phyloP scores from a whole-genome alignment of 2,797 vertebrate species.

The Anguilla marmorata region DNA sequence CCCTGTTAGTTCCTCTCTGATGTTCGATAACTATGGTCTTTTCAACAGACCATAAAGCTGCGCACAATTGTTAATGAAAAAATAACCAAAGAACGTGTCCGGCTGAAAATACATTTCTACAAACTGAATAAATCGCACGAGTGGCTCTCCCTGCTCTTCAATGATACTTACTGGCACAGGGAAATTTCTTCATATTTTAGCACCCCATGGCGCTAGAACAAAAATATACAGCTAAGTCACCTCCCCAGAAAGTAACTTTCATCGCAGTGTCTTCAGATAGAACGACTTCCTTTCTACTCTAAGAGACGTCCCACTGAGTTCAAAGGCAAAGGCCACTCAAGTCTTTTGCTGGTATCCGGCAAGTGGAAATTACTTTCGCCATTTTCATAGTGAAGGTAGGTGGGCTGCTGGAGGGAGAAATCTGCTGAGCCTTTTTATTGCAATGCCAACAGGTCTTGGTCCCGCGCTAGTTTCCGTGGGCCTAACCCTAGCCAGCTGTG shows the following conservation, averaged over 20 bases:
- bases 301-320: neutral
- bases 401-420: neutral
- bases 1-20: neutral
- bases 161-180: neutral
- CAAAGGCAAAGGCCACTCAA: neutral
- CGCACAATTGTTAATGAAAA: neutral
- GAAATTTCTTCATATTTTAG: neutral
- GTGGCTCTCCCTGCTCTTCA: neutral
- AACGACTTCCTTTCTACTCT: neutral
- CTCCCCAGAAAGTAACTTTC: neutral
- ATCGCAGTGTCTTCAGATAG: neutral
- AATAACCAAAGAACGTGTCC: neutral
- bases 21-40: neutral
- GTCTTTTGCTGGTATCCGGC: neutral
- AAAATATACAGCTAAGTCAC: neutral
- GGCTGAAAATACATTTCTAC: neutral
- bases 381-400: neutral
- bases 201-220: neutral
- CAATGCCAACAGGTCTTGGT: neutral
- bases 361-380: neutral
- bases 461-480: neutral
- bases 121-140: neutral
- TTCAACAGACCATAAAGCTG: neutral
- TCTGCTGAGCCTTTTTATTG: neutral
- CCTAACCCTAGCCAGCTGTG: neutral